A percentile compares a stretch with the other conserved stretches of the same genome.
These are phyloP conservation scores for Rousettus madagascariensis DNA, from an alignment of 2,797 vertebrate species.

Conservation along the genomic window DNA sequence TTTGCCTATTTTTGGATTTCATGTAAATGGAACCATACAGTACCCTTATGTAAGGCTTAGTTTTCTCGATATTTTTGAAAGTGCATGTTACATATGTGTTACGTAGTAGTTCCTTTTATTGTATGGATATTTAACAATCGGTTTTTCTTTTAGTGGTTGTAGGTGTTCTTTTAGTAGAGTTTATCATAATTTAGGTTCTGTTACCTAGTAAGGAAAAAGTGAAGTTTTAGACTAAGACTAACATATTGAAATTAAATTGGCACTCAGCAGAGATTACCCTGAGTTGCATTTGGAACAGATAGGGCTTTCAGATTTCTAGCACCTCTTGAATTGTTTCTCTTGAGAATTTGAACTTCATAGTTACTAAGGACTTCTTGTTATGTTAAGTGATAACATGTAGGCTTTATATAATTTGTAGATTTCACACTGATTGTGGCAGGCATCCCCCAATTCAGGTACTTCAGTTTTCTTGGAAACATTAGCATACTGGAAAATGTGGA, in stretches of 20 bases:
- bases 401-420: slow-evolving; percentile 12
- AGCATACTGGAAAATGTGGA: neutral
- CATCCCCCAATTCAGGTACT: neutral
- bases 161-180: neutral
- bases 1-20: slow-evolving; percentile 34
- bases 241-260: neutral
- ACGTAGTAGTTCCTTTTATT: neutral
- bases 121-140: neutral
- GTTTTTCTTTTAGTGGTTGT: neutral
- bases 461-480: slow-evolving; percentile 6
- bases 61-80: neutral
- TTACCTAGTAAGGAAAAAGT: neutral
- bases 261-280: neutral
- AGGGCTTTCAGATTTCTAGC: neutral
- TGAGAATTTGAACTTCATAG: slow-evolving; percentile 21
- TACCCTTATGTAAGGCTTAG: neutral
- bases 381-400: neutral
- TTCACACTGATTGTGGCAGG: neutral
- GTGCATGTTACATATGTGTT: neutral
- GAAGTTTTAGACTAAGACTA: neutral
- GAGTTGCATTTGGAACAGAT: neutral
- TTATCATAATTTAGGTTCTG: neutral
- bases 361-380: neutral
- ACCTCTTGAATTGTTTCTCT: slow-evolving; percentile 32
- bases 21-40: neutral